Evolutionary conservation across 2,888 invertebrate species (phyloP), one percentile per base, ranked within the genome.

Genomic region (Cataglyphis livida): DNA sequence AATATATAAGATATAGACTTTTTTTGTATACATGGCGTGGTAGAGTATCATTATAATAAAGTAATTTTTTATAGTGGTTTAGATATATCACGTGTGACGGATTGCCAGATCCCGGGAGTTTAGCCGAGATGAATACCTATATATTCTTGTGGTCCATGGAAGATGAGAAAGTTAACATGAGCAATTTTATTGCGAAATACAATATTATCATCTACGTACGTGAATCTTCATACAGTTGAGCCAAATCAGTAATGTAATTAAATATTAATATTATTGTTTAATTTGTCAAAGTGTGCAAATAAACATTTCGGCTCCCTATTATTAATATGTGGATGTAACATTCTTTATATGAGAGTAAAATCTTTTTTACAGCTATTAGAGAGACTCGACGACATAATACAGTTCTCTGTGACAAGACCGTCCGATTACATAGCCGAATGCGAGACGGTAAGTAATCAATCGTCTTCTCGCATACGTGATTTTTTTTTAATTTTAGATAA

Each of bases 71-170:
- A 3, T 92, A 96, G 96, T 96, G 96, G 96, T 92, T 93, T 61
- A 95, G 96, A 79, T 96, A 96, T 85, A 94, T 96, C 64, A 95
- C 95, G 0, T 96, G 96, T 85, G 96, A 96, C 76, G 96, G 96
- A 3, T 95, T 96, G 0, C 96, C 96, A 0, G 96, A 96, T 91
- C 96, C 96, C 3, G 94, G 95, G 0, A 94, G 95, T 21, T 94
- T 96, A 3, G 95, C 96, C 0, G 95, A 96, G 84, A 95, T 96
- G 95, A 96, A 96, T 92, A 96, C 96, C 0, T 96, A 96, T 88
- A 91, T 96, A 0, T 96, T 95, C 74, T 83, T 96, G 0, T 96
- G 96, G 96, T 92, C 94, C 81, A 90, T 94, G 66, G 93, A 93
- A n/a, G 92, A 92, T 0, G 92, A 94, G 0, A 76, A 92, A 0